phyloP scores from a whole-genome alignment of 2,113 vertebrate species.

The Triplophysa rosa region DNA sequence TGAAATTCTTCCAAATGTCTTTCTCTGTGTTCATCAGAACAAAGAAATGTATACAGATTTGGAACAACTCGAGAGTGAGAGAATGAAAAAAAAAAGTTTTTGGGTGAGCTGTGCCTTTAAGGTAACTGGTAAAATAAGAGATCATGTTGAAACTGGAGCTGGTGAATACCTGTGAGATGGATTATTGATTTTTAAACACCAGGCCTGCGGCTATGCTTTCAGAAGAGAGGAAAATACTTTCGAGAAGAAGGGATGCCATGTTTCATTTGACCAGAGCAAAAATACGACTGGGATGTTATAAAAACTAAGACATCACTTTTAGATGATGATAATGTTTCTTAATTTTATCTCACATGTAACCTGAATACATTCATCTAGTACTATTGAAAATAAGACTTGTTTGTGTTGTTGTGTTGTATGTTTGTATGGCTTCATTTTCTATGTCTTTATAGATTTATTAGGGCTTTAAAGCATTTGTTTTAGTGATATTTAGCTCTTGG shows the following conservation, averaged over 20 bases:
- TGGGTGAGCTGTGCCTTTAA: not conserved
- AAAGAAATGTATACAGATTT: too few species aligned
- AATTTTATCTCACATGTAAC: not conserved
- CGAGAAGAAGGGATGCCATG: not conserved
- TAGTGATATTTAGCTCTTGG: too few species aligned
- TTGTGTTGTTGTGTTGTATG: too few species aligned
- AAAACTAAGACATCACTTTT: too few species aligned
- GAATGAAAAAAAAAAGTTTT: too few species aligned
- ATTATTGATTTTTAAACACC: slow-evolving; percentile 22
- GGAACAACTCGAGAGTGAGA: too few species aligned
- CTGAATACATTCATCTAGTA: too few species aligned
- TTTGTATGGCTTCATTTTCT: not conserved
- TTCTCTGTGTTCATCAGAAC: too few species aligned
- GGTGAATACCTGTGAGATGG: not conserved
- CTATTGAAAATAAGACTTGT: too few species aligned
- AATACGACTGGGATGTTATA: not conserved
- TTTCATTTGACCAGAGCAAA: not conserved
- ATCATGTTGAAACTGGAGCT: not conserved
- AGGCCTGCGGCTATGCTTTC: not conserved
- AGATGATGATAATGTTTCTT: too few species aligned
- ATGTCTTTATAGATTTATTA: not conserved
- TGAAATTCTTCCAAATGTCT: too few species aligned
- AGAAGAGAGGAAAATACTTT: not conserved
- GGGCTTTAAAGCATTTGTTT: not conserved
- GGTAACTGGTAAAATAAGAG: not conserved